phyloP scores from a whole-genome alignment of 2,888 invertebrate genomes.

The Danaus chrysippus region DNA sequence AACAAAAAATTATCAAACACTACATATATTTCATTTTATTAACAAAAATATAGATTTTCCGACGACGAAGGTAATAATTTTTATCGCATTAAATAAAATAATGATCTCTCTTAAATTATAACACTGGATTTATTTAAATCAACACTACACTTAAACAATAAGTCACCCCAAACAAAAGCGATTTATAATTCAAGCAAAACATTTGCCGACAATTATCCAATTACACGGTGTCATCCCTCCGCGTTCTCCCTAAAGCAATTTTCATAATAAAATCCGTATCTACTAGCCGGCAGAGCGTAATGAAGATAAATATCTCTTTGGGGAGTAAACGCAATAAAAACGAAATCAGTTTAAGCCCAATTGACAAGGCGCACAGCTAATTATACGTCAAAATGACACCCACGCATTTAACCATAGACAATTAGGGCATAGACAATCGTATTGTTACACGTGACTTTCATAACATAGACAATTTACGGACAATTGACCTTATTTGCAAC shows the following conservation, averaged over 20 bases:
- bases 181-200: conserved; percentile 42
- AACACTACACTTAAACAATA: conserved; percentile 28
- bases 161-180: conserved; percentile 28
- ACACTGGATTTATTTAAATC: not conserved
- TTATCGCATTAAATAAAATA: no score
- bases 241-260: conserved; percentile 60
- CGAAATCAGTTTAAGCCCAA: conserved; percentile 72
- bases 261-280: conserved; percentile 71
- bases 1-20: no score
- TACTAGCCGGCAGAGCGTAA: conserved; percentile 62
- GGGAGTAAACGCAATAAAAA: conserved; percentile 71
- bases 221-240: conserved; percentile 62
- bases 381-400: conserved; percentile 62
- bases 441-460: conserved; percentile 23
- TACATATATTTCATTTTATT: no score
- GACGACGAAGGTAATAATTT: no score
- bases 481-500: conserved; percentile 31
- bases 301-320: conserved; percentile 73
- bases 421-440: conserved; percentile 57
- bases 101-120: no score
- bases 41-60: no score
- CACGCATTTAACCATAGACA: conserved; percentile 58
- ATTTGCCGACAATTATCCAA: conserved; percentile 71
- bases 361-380: conserved; percentile 68
- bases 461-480: conserved; percentile 20